Conservation (phyloP, 2,888 invertebrate species). For the Drosophila peninsularis region DNA sequence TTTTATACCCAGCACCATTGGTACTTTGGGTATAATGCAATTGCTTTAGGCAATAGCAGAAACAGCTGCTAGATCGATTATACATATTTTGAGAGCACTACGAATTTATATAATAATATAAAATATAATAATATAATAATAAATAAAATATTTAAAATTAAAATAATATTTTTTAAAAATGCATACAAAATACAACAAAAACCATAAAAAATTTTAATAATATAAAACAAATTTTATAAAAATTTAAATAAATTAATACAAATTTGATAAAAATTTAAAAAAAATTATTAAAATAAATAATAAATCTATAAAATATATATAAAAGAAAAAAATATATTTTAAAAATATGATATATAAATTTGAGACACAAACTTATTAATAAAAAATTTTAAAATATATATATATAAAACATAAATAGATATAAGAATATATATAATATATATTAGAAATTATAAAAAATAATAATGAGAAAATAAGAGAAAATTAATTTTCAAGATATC, state of each 20-base stretch:
- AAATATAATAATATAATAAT: not conserved
- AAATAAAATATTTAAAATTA: not conserved
- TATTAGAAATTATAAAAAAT: too few species aligned
- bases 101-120: not conserved
- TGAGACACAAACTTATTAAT: too few species aligned
- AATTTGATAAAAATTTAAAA: not conserved
- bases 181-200: not conserved
- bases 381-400: too few species aligned
- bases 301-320: too few species aligned
- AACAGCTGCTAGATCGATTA: not conserved
- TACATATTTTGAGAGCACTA: not conserved
- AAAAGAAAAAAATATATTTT: too few species aligned
- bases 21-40: not conserved
- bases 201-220: not conserved
- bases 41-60: not conserved
- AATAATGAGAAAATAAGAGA: too few species aligned
- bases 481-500: too few species aligned
- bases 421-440: too few species aligned
- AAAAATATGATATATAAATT: too few species aligned
- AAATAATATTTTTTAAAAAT: too few species aligned
- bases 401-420: too few species aligned
- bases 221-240: not conserved
- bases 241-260: not conserved
- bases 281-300: too few species aligned
- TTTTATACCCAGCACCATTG: slow-evolving; percentile 9